A percentile compares a stretch with the other conserved stretches of the same genome.
Evolutionary conservation across 2,113 vertebrate species (phyloP).

Genomic region (Cinclus mexicanus): DNA sequence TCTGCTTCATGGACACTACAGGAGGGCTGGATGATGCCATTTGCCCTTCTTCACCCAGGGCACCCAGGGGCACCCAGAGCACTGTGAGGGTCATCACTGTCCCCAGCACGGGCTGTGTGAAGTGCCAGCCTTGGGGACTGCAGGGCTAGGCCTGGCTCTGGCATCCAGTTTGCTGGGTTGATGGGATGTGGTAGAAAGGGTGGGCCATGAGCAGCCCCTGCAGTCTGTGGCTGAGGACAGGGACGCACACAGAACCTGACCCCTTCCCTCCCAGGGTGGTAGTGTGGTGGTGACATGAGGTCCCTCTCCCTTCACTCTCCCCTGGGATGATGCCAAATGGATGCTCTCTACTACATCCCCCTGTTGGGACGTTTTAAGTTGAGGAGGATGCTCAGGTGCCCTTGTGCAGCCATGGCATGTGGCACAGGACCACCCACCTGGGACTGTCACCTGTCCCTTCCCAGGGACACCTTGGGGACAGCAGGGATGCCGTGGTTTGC

Average conservation of each 20-base stretch:
- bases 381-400: background rate
- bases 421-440: rapidly evolving
- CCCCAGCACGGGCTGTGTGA: rapidly evolving
- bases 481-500: background rate
- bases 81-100: background rate
- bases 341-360: background rate
- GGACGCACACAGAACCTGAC: rapidly evolving
- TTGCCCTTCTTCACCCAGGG: background rate
- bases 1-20: background rate
- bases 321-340: rapidly evolving
- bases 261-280: background rate
- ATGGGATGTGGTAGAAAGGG: background rate
- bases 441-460: background rate
- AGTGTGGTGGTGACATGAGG: background rate
- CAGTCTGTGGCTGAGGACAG: background rate
- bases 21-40: background rate
- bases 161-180: background rate
- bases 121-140: background rate
- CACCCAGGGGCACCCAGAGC: background rate
- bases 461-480: rapidly evolving
- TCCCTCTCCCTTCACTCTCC: background rate
- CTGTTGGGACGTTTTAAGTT: rapidly evolving
- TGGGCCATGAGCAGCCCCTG: background rate
- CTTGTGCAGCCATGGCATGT: rapidly evolving
- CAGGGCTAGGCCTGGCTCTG: background rate